These are phyloP conservation scores for Stenurella melanura DNA, from an alignment of 2,888 invertebrate genomes.

Conservation along the genomic window DNA sequence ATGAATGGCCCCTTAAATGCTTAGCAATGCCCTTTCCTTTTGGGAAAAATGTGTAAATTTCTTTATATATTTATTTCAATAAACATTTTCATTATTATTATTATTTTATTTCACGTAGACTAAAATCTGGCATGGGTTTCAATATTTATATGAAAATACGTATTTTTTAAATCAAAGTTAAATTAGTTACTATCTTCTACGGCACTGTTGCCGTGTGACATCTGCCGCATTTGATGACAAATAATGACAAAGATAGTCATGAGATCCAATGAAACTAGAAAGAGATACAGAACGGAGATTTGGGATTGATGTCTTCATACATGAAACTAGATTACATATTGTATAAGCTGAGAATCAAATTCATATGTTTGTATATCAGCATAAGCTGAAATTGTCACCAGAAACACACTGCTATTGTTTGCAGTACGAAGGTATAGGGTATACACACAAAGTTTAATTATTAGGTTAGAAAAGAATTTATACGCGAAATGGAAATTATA, in stretches of 20 bases:
- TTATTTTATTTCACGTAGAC: no score
- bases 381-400: conserved; percentile 25
- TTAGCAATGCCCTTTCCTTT: no score
- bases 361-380: conserved; percentile 24
- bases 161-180: no score
- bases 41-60: no score
- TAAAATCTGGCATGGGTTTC: no score
- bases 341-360: conserved; percentile 29
- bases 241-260: conserved; percentile 26
- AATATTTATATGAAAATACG: no score
- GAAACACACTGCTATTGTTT: conserved; percentile 14
- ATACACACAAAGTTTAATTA: background rate
- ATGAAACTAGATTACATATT: conserved; percentile 30
- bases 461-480: no score
- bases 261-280: background rate
- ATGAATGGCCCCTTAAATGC: no score
- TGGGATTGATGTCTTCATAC: conserved; percentile 35
- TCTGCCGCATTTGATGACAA: conserved; percentile 52
- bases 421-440: conserved; percentile 5
- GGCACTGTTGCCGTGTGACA: conserved; percentile 48
- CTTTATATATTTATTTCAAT: no score
- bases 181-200: background rate
- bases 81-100: no score
- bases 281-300: conserved; percentile 15
- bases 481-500: no score